These are phyloP conservation scores for Cataglyphis livida DNA, from an alignment of 2,888 invertebrate species.

Conservation along the genomic window DNA sequence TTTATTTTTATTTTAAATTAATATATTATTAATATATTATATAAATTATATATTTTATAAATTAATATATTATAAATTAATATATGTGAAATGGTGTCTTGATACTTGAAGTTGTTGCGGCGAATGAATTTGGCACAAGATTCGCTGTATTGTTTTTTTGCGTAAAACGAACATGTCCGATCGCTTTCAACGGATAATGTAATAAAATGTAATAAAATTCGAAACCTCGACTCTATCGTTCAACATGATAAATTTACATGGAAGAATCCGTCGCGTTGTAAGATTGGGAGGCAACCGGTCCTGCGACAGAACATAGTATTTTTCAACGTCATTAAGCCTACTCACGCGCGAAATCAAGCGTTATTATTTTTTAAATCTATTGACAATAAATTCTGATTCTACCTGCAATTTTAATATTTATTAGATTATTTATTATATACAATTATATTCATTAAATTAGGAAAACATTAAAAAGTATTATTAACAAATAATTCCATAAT, in stretches of 20 bases:
- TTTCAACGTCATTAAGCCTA: neutral
- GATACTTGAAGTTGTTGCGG: neutral
- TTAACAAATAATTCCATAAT: neutral
- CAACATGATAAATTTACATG: conserved; percentile 14
- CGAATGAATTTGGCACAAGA: neutral
- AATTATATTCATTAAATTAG: neutral
- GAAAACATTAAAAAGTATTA: neutral
- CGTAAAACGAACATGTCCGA: neutral
- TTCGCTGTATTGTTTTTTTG: neutral
- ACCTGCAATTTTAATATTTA: neutral
- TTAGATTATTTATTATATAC: neutral
- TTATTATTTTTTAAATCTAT: neutral
- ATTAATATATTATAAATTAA: neutral
- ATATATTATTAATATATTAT: no score
- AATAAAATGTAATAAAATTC: neutral
- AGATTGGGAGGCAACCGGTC: conserved; percentile 12
- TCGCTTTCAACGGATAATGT: neutral
- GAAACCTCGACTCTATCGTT: neutral
- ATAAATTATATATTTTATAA: no score
- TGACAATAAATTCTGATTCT: no score
- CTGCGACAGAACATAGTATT: conserved; percentile 6
- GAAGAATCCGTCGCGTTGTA: neutral
- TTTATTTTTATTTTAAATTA: no score
- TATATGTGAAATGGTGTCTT: neutral
- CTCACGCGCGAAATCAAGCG: neutral